These are phyloP conservation scores for Phortica variegata DNA, from an alignment of 1,140 invertebrate species.

Conservation along the genomic window DNA sequence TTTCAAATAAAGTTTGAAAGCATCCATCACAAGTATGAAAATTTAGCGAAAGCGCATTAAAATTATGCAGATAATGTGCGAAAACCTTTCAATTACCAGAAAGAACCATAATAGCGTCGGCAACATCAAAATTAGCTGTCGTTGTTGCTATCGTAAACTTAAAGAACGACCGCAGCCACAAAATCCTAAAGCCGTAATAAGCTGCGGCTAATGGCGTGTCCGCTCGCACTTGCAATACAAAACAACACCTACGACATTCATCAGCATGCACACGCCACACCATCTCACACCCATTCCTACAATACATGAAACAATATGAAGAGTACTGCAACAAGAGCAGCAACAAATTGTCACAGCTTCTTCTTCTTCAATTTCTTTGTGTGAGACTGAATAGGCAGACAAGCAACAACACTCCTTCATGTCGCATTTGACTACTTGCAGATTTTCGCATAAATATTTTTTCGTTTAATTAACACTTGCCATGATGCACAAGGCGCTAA, in stretches of 20 bases:
- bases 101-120: too few relatives aligned
- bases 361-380: constrained; percentile 35
- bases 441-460: constrained; percentile 49
- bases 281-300: background rate
- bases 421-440: constrained; percentile 19
- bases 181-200: constrained; percentile 44
- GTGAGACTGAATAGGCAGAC: constrained; percentile 43
- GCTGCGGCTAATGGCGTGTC: constrained; percentile 43
- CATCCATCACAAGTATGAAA: too few relatives aligned
- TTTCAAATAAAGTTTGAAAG: constrained; percentile 13
- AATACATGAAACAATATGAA: constrained; percentile 28
- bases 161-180: constrained; percentile 14
- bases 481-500: constrained; percentile 12
- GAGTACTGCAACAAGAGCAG: constrained; percentile 12
- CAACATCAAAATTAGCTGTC: background rate
- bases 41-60: constrained; percentile 11
- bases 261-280: background rate
- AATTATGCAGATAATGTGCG: constrained; percentile 20
- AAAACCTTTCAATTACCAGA: constrained; percentile 1
- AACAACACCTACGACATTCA: constrained; percentile 25
- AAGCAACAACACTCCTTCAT: constrained; percentile 15
- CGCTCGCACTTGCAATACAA: constrained; percentile 27
- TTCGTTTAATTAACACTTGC: constrained; percentile 54
- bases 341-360: constrained; percentile 3
- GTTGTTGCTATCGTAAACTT: background rate